Percentiles rank a stretch among this genome's conserved stretches.
These are phyloP conservation scores for Enhydra lutris DNA, from an alignment of 2,113 vertebrate genomes.

Conservation along the genomic window DNA sequence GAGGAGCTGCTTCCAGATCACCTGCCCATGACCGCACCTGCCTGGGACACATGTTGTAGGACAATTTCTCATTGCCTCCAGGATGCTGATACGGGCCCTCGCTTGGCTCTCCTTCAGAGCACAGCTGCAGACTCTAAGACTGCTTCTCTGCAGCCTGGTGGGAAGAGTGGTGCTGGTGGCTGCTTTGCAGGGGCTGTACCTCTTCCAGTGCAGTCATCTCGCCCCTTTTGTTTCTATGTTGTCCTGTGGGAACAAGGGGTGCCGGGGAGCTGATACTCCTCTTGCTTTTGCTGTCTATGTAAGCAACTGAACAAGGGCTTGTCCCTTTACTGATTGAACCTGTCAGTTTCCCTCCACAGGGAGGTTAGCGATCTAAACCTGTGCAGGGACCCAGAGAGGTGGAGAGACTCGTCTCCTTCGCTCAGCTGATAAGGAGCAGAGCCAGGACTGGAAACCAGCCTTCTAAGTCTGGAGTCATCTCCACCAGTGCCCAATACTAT, in stretches of 20 bases:
- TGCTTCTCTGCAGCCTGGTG: not conserved
- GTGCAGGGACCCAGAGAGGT: not conserved
- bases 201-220: fast-evolving
- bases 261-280: fast-evolving
- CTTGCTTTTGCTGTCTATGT: not conserved
- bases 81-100: not conserved
- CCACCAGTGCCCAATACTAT: not conserved
- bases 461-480: not conserved
- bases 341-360: not conserved
- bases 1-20: not conserved
- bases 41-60: not conserved
- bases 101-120: no score
- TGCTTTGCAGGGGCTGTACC: not conserved
- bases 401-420: not conserved
- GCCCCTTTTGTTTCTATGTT: not conserved
- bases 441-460: not conserved
- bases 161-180: no score
- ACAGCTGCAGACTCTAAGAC: not conserved
- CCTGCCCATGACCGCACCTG: not conserved
- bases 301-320: no score
- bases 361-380: not conserved
- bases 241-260: not conserved
- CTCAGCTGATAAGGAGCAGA: not conserved
- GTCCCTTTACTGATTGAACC: not conserved
- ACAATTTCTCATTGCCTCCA: not conserved